phyloP scores from a whole-genome alignment of 2,888 invertebrate genomes.

The Netelia fuscicornis region DNA sequence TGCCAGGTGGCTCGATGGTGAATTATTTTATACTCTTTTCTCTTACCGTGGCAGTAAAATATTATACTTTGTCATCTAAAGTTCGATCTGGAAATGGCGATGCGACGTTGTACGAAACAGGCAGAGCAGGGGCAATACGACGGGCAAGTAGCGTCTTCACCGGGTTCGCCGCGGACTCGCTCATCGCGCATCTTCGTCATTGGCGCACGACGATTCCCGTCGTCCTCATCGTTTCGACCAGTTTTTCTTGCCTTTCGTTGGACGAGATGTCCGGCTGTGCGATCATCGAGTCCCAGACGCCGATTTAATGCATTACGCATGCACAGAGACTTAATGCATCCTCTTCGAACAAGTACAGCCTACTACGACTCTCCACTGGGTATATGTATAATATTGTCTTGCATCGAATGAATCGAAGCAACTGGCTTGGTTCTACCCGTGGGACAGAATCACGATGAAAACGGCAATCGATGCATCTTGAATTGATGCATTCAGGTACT shows the following conservation, averaged over 20 bases:
- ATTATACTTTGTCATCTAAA: slow-evolving; percentile 11
- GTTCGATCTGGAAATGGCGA: slow-evolving; percentile 67
- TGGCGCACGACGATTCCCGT: slow-evolving; percentile 57
- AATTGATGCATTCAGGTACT: slow-evolving; percentile 23
- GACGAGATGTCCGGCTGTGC: slow-evolving; percentile 66
- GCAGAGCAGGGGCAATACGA: slow-evolving; percentile 64
- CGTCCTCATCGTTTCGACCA: slow-evolving; percentile 72
- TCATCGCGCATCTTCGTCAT: slow-evolving; percentile 39
- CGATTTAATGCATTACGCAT: slow-evolving; percentile 75
- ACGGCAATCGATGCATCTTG: slow-evolving; percentile 24
- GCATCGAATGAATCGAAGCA: slow-evolving; percentile 10
- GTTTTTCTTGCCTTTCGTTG: slow-evolving; percentile 72
- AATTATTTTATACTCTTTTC: too few species aligned
- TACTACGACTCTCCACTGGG: neutral
- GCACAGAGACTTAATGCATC: slow-evolving; percentile 67
- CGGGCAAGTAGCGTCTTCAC: slow-evolving; percentile 47
- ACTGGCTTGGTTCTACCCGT: slow-evolving; percentile 19
- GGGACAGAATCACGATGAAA: slow-evolving; percentile 15
- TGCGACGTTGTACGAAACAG: slow-evolving; percentile 42
- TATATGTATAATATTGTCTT: slow-evolving; percentile 25
- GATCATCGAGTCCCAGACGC: slow-evolving; percentile 61
- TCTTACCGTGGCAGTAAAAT: too few species aligned
- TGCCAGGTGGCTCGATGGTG: too few species aligned
- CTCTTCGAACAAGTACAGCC: slow-evolving; percentile 47
- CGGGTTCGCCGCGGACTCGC: slow-evolving; percentile 42